Base-by-base conservation (phyloP, 2,113 vertebrate genomes). In the Tylochromis polylepis region DNA sequence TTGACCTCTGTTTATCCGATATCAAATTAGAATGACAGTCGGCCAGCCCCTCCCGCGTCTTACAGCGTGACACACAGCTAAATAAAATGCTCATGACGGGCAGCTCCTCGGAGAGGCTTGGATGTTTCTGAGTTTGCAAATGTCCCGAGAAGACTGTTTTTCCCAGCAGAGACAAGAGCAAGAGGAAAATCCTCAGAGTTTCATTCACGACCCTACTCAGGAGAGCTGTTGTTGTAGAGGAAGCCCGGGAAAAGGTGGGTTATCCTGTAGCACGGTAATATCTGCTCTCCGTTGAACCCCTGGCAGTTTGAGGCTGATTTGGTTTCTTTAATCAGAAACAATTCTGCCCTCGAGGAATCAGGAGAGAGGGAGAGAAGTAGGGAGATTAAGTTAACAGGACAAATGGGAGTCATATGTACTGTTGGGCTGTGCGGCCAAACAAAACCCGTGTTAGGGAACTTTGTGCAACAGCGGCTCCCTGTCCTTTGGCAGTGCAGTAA, bases 291-390 rank as follows among this genome's bases (percentile, higher is more conserved):
- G 53, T 85, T 86, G 83, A 91, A 36, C 75, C 79, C 22, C 18
- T 49, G 87, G 84, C 79, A 67, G 70, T 85, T 87, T 65, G 57
- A 88, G 83, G 27, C 41, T 91, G 89, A 92, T 89, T 93, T 86
- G 70, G 88, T 93, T 94, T 92, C 90, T 86, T 95, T 34, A 92
- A 94, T 94, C 91, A 89, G 82, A 91, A 93, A 86, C 85, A 55
- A 53, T 84, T 70, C 46, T 59, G 55, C 67, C 87, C 79, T 58
- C 2, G 16, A 83, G 87, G 85, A 83, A 82, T 49, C 84, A 72
- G 78, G 34, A 77, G 55, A 67, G 58, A 55, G 11, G 59, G 59
- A 51, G 46, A 53, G 49, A 83, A 56, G 86, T 86, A 87, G 89
- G 14, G 41, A 91, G 84, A 88, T 90, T 85, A 81, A 88, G 93